Percentiles rank a stretch among this genome's conserved stretches.
These are phyloP conservation scores for Lerema accius DNA, from an alignment of 1,140 invertebrate genomes.

Conservation along the genomic window DNA sequence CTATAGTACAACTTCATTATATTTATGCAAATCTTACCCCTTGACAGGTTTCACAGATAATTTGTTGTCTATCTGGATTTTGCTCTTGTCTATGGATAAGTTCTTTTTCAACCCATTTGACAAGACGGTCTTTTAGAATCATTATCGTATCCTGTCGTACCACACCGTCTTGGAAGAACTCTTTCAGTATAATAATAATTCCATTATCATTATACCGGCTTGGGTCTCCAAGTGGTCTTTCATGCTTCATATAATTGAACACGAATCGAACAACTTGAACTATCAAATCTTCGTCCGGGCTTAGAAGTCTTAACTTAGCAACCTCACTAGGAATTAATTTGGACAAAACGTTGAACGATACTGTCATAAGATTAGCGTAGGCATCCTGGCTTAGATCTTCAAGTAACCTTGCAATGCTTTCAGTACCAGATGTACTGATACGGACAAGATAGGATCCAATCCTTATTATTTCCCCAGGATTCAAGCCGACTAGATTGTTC, in stretches of 20 bases:
- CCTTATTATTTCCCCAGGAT: conserved; percentile 66
- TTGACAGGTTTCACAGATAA: conserved; percentile 56
- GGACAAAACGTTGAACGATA: conserved; percentile 63
- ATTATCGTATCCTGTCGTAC: conserved; percentile 65
- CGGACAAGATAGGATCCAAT: conserved; percentile 61
- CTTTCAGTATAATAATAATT: conserved; percentile 62
- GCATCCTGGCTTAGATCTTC: conserved; percentile 67
- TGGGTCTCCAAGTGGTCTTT: conserved; percentile 62
- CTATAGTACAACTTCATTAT: too few relatives aligned
- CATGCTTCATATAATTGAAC: conserved; percentile 70
- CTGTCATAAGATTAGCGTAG: conserved; percentile 67
- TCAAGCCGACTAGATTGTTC: conserved; percentile 57
- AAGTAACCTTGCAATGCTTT: conserved; percentile 58
- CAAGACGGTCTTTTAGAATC: conserved; percentile 53
- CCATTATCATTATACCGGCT: conserved; percentile 57
- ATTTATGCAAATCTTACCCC: conserved; percentile 60
- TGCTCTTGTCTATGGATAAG: conserved; percentile 40
- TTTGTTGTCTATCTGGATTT: conserved; percentile 57
- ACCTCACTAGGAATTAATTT: conserved; percentile 62
- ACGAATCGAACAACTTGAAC: conserved; percentile 70
- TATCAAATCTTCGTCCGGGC: conserved; percentile 69
- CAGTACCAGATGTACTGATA: conserved; percentile 61
- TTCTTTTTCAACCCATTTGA: conserved; percentile 56
- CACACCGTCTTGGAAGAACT: conserved; percentile 74
- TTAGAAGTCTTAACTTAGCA: conserved; percentile 58